A percentile compares a stretch with the other conserved stretches of the same genome.
phyloP scores from a whole-genome alignment of 2,888 invertebrate genomes.

The Caenorhabditis panamensis region DNA sequence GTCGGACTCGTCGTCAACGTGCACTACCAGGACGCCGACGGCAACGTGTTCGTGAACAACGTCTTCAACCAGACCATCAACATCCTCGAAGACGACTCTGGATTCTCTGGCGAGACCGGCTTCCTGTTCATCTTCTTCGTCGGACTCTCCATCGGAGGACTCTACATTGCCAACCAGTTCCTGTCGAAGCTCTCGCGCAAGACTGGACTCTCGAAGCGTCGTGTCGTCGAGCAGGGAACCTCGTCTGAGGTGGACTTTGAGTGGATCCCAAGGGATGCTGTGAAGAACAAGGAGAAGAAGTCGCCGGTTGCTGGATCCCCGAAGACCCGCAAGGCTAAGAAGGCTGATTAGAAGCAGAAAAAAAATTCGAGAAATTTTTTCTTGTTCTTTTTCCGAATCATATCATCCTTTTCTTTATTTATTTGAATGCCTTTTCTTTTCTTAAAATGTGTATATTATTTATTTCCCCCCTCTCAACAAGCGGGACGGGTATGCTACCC shows the following conservation, averaged over 20 bases:
- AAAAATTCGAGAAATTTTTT: neutral
- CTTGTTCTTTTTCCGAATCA: slow-evolving; percentile 10
- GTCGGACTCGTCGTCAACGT: slow-evolving; percentile 91
- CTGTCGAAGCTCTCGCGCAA: slow-evolving; percentile 81
- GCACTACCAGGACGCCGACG: slow-evolving; percentile 83
- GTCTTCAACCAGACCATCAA: slow-evolving; percentile 98
- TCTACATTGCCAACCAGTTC: slow-evolving; percentile 85
- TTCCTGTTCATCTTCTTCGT: slow-evolving; percentile 96
- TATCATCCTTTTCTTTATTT: slow-evolving; percentile 40
- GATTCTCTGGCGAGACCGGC: slow-evolving; percentile 97
- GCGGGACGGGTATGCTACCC: slow-evolving; percentile 64
- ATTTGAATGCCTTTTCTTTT: slow-evolving; percentile 25
- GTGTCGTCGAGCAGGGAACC: slow-evolving; percentile 89
- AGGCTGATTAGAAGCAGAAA: slow-evolving; percentile 69
- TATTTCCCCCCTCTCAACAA: slow-evolving; percentile 20
- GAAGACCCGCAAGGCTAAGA: slow-evolving; percentile 72
- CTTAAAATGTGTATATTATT: slow-evolving; percentile 52
- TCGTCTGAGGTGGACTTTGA: slow-evolving; percentile 96
- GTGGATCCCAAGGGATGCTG: slow-evolving; percentile 92
- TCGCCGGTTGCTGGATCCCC: slow-evolving; percentile 76
- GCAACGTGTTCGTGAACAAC: slow-evolving; percentile 88
- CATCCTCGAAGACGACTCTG: slow-evolving; percentile 95
- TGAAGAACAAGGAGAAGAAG: slow-evolving; percentile 70
- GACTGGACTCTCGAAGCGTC: slow-evolving; percentile 74
- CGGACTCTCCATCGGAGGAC: slow-evolving; percentile 89